Percentiles rank a stretch among this genome's conserved stretches.
These are phyloP conservation scores for Rambutsinella grinnellia DNA, from an alignment of 2,888 invertebrate species.

Conservation along the genomic window DNA sequence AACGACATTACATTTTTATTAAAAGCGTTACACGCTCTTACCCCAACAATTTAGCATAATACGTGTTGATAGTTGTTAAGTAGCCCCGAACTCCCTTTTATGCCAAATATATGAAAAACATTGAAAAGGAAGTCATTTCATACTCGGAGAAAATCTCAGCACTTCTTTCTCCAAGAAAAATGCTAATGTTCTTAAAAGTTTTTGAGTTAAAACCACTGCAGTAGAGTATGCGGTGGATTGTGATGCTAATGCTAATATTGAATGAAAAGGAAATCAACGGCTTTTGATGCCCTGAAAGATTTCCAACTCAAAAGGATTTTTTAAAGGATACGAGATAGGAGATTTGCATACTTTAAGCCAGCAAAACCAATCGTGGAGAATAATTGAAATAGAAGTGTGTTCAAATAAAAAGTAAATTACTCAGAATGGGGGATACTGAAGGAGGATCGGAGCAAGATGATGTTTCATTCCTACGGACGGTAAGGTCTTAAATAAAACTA, in stretches of 20 bases:
- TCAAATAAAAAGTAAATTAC: too few relatives aligned
- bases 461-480: constrained; percentile 99
- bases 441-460: constrained; percentile 99
- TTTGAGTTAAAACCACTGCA: not conserved
- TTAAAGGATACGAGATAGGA: too few relatives aligned
- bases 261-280: not conserved
- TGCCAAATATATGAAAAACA: too few relatives aligned
- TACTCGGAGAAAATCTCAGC: not conserved
- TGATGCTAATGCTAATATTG: not conserved
- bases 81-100: not conserved
- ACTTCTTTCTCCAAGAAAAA: too few relatives aligned
- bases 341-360: not conserved
- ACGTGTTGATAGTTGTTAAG: not conserved
- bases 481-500: constrained; percentile 73
- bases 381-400: too few relatives aligned
- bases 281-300: not conserved
- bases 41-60: not conserved
- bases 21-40: too few relatives aligned
- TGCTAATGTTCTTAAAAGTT: too few relatives aligned
- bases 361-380: not conserved
- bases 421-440: constrained; percentile 89
- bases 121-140: not conserved
- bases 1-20: too few relatives aligned
- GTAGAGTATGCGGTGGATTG: not conserved
- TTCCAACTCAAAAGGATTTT: too few relatives aligned